phyloP scores from a whole-genome alignment of 2,888 invertebrate genomes.

The Noctua janthe region DNA sequence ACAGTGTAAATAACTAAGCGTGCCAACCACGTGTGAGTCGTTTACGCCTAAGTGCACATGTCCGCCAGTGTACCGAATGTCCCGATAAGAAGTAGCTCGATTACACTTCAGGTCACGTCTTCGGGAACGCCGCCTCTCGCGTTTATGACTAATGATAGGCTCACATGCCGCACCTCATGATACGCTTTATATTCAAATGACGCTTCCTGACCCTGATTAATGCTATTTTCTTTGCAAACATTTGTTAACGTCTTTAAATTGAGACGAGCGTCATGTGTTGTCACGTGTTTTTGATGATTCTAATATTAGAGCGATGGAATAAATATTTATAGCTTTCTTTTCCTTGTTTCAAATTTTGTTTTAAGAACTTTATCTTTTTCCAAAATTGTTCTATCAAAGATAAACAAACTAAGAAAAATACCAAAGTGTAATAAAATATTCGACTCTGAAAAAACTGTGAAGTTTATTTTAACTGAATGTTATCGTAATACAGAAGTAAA shows the following conservation, averaged over 20 bases:
- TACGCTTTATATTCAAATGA: slow-evolving; percentile 89
- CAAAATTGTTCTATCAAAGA: slow-evolving; percentile 9
- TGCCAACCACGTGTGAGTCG: slow-evolving; percentile 65
- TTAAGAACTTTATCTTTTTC: not conserved
- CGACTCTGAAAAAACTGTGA: not conserved
- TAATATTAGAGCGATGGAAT: not conserved
- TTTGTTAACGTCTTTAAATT: slow-evolving; percentile 82
- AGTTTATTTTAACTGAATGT: not conserved
- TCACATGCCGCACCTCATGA: slow-evolving; percentile 84
- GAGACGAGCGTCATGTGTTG: slow-evolving; percentile 71
- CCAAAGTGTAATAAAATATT: slow-evolving; percentile 4
- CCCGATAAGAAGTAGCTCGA: slow-evolving; percentile 74
- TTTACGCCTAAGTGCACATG: slow-evolving; percentile 78
- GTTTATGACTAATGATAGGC: slow-evolving; percentile 90
- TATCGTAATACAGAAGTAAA: slow-evolving; percentile 6
- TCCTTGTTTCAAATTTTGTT: slow-evolving; percentile 2
- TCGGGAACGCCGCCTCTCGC: slow-evolving; percentile 74
- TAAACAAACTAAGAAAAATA: slow-evolving; percentile 28
- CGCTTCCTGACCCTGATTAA: slow-evolving; percentile 89
- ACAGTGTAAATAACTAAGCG: slow-evolving; percentile 38
- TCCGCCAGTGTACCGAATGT: slow-evolving; percentile 69
- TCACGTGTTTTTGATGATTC: slow-evolving; percentile 41
- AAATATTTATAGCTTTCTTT: not conserved
- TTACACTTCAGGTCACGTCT: slow-evolving; percentile 84
- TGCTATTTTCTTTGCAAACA: slow-evolving; percentile 86